Percentiles rank a stretch among this genome's conserved stretches.
Conservation (phyloP, 2,797 vertebrate genomes). For the Anableps anableps region DNA sequence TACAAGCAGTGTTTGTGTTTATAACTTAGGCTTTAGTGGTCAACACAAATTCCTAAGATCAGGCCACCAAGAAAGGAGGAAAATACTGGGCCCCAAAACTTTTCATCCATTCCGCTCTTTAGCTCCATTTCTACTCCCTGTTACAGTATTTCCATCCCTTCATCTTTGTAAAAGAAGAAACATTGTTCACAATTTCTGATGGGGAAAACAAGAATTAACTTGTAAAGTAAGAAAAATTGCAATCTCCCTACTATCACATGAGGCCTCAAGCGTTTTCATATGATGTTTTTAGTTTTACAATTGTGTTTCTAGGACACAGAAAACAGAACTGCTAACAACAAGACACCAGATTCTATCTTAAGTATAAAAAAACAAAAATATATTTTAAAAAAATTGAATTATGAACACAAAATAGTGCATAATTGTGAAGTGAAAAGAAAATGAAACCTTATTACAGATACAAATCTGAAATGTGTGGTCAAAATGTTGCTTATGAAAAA, state of each 20-base stretch:
- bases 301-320: not conserved
- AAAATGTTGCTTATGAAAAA: not conserved
- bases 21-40: conserved; percentile 17
- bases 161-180: not conserved
- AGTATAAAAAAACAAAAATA: not conserved
- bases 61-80: conserved; percentile 53
- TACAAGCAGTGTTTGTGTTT: not conserved
- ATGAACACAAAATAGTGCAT: not conserved
- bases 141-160: not conserved
- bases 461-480: no score
- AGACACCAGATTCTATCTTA: not conserved
- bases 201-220: not conserved
- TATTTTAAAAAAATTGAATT: not conserved
- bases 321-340: not conserved
- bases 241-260: conserved; percentile 31
- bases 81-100: conserved; percentile 21
- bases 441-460: no score
- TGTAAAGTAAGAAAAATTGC: not conserved
- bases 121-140: conserved; percentile 12
- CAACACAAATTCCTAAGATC: conserved; percentile 34
- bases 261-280: conserved; percentile 15
- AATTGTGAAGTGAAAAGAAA: not conserved
- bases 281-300: conserved; percentile 21
- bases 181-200: not conserved
- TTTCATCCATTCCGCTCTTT: not conserved